Evolutionary conservation across 2,113 vertebrate genomes (phyloP).

Genomic region (Dermatemys mawii): DNA sequence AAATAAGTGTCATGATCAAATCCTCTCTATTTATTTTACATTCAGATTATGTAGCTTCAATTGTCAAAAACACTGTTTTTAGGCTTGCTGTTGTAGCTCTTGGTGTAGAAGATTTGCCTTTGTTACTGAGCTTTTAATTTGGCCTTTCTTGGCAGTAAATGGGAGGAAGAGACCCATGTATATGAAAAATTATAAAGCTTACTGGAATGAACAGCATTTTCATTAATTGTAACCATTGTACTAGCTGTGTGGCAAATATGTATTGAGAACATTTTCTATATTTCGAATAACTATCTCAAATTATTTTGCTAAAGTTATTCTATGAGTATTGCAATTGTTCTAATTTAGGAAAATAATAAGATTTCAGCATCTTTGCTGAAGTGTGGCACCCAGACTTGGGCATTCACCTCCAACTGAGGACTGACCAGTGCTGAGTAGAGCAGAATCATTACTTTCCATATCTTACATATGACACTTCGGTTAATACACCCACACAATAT

Average conservation of each 20-base stretch:
- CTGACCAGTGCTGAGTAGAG: background rate
- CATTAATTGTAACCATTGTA: background rate
- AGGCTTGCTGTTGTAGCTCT: background rate
- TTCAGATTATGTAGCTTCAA: background rate
- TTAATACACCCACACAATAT: background rate
- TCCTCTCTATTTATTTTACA: background rate
- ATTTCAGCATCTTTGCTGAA: background rate
- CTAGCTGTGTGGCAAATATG: accelerated
- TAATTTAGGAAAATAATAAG: background rate
- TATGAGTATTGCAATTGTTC: background rate
- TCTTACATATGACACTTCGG: background rate
- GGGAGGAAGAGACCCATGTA: background rate
- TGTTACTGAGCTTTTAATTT: background rate
- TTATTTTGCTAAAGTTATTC: background rate
- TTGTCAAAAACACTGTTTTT: background rate
- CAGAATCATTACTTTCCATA: background rate
- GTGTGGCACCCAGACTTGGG: background rate
- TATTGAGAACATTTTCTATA: background rate
- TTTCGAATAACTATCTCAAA: background rate
- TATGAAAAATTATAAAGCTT: background rate
- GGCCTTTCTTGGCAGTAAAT: background rate
- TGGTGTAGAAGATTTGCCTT: background rate
- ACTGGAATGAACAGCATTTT: background rate
- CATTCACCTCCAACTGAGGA: too few relatives aligned
- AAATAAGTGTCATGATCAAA: background rate